A percentile compares a stretch with the other conserved stretches of the same genome.
Evolutionary conservation across 1,140 invertebrate genomes (phyloP).

Genomic region (Heliothis subflexa): DNA sequence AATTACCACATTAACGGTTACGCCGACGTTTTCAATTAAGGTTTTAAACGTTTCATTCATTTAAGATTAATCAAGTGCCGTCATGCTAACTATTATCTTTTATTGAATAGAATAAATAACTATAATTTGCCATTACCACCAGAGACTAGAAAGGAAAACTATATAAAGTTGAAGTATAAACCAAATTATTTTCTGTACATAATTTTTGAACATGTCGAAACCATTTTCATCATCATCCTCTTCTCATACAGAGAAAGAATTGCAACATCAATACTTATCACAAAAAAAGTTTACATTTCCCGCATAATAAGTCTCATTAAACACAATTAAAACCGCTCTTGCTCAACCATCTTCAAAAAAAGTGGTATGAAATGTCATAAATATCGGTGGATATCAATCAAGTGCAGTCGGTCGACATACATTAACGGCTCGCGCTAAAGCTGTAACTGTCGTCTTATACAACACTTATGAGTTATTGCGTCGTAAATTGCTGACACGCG

Average conservation of each 20-base stretch:
- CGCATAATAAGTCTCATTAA: not conserved
- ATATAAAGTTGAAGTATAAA: too few species aligned
- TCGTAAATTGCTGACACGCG: conserved; percentile 67
- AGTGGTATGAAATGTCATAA: conserved; percentile 7
- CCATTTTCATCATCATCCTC: not conserved
- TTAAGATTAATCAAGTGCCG: not conserved
- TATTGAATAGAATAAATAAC: too few species aligned
- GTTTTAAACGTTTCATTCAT: not conserved
- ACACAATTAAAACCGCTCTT: not conserved
- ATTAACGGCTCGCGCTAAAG: conserved; percentile 69
- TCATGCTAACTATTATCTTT: too few species aligned
- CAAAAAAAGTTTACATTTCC: not conserved
- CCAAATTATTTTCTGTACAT: not conserved
- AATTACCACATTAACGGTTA: not conserved
- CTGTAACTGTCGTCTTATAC: conserved; percentile 71
- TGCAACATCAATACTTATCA: too few species aligned
- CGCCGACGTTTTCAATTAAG: not conserved
- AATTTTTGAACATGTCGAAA: not conserved
- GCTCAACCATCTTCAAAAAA: conserved; percentile 14
- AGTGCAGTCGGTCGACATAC: conserved; percentile 64
- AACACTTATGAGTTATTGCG: conserved; percentile 72
- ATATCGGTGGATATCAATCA: conserved; percentile 40
- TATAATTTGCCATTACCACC: too few species aligned
- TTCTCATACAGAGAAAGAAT: too few species aligned
- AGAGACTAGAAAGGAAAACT: too few species aligned